These are phyloP conservation scores for Cosmia pyralina DNA, from an alignment of 2,888 invertebrate species.

Conservation along the genomic window DNA sequence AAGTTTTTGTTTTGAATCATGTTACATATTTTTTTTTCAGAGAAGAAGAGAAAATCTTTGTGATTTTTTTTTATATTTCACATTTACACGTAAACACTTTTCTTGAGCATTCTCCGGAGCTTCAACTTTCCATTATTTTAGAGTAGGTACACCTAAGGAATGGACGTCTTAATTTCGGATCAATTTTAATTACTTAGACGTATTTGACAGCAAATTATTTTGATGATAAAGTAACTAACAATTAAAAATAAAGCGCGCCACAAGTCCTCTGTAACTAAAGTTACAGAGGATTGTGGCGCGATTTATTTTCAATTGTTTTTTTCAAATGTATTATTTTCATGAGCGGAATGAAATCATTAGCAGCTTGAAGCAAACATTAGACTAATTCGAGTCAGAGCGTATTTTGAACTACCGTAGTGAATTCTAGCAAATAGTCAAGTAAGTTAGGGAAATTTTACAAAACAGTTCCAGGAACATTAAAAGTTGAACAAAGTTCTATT, in stretches of 20 bases:
- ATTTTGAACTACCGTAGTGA: neutral
- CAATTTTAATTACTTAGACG: neutral
- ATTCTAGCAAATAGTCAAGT: neutral
- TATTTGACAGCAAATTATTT: neutral
- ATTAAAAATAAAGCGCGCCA: too few species aligned
- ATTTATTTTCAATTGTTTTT: too few species aligned
- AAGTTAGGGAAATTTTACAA: neutral
- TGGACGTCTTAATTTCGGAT: neutral
- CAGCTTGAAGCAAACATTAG: neutral
- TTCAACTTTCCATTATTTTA: neutral
- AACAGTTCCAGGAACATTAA: neutral
- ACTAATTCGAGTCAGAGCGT: neutral
- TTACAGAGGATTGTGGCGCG: neutral
- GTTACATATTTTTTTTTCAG: neutral
- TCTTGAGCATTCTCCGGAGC: neutral
- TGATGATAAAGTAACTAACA: neutral
- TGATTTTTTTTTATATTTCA: neutral
- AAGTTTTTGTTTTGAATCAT: neutral
- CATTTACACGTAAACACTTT: neutral
- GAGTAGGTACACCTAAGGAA: too few species aligned
- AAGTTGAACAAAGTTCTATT: neutral
- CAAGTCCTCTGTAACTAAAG: too few species aligned
- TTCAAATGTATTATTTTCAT: too few species aligned
- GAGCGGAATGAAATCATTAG: neutral
- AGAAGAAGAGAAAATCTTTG: neutral